Conservation (phyloP, 2,797 vertebrate genomes). For the Tangara arthus region DNA sequence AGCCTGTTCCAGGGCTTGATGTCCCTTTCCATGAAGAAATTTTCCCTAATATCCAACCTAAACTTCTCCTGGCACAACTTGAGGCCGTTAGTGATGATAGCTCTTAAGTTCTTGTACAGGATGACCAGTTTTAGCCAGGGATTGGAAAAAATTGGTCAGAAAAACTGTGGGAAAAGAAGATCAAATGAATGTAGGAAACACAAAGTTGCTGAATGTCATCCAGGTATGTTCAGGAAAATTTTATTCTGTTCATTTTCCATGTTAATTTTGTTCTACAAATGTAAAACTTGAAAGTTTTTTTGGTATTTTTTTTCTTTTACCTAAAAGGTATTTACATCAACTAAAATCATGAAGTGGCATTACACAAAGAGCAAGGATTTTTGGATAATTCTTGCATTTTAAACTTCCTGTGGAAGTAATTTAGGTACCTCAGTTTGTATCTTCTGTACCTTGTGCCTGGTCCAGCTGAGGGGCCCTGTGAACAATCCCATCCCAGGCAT, state of each 20-base stretch:
- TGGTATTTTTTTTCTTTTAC: neutral
- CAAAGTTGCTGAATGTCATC: neutral
- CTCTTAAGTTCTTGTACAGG: neutral
- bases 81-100: neutral
- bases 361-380: neutral
- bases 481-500: neutral
- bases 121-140: neutral
- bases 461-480: neutral
- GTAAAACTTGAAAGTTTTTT: neutral
- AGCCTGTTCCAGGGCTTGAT: neutral
- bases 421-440: neutral
- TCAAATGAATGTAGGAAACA: neutral
- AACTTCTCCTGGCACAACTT: neutral
- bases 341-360: neutral
- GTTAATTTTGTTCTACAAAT: neutral
- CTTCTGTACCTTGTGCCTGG: neutral
- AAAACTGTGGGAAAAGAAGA: neutral
- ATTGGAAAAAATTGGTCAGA: neutral
- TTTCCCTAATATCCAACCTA: neutral
- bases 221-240: neutral
- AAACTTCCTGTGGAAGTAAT: neutral
- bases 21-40: neutral
- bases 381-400: neutral
- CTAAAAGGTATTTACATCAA: neutral
- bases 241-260: neutral